phyloP scores from a whole-genome alignment of 2,113 vertebrate genomes.

The Herpetotheres cachinnans region DNA sequence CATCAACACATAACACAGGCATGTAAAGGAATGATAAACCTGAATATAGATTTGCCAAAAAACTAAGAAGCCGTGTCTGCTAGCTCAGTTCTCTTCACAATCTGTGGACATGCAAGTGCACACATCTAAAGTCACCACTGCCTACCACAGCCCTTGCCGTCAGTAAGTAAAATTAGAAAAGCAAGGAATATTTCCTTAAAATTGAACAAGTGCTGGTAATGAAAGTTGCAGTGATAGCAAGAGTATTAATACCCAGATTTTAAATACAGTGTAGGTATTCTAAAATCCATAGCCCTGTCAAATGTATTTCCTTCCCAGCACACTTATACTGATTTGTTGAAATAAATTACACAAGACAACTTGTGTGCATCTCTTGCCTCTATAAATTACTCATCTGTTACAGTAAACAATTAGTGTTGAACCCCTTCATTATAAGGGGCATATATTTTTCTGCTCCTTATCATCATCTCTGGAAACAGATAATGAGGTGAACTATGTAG shows the following conservation, averaged over 20 bases:
- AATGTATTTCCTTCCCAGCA: not conserved
- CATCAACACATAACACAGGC: not conserved
- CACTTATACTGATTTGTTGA: not conserved
- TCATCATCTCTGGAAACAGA: not conserved
- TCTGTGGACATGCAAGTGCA: accelerated
- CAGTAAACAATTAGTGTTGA: not conserved
- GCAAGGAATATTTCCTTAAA: not conserved
- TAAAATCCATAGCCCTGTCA: not conserved
- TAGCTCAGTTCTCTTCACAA: not conserved
- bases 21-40: not conserved
- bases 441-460: not conserved
- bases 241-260: not conserved
- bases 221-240: not conserved
- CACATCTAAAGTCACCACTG: not conserved
- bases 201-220: not conserved
- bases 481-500: not conserved
- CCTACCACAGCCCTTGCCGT: not conserved
- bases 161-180: not conserved
- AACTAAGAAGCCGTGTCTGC: not conserved
- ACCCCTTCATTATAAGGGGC: not conserved
- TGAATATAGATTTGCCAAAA: not conserved
- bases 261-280: not conserved
- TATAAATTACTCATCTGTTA: not conserved
- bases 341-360: not conserved
- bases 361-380: not conserved